A percentile compares a stretch with the other conserved stretches of the same genome.
Evolutionary conservation across 2,797 vertebrate species (phyloP).

Genomic region (Enteromius viviparus): DNA sequence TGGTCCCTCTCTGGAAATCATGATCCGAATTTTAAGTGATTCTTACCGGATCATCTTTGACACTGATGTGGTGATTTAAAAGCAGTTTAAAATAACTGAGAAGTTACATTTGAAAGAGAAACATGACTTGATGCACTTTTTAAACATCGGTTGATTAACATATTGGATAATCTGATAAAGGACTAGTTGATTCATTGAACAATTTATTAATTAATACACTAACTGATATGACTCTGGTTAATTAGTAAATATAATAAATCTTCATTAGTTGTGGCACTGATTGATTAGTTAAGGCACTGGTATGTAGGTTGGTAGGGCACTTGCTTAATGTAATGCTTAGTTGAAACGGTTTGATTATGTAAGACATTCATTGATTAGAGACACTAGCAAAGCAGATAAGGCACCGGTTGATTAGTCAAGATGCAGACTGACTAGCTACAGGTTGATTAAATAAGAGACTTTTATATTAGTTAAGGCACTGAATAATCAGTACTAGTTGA

Average conservation of each 20-base stretch:
- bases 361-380: too few species aligned
- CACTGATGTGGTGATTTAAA: neutral
- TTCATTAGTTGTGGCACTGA: neutral
- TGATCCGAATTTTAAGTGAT: too few species aligned
- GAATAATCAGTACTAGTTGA: too few species aligned
- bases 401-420: neutral
- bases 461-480: neutral
- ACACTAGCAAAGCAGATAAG: neutral
- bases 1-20: too few species aligned
- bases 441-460: neutral
- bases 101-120: neutral
- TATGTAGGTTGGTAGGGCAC: neutral
- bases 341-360: too few species aligned
- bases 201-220: neutral
- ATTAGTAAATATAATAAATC: neutral
- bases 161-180: too few species aligned
- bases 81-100: neutral
- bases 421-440: neutral
- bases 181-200: neutral
- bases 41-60: neutral
- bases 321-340: too few species aligned
- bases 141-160: neutral
- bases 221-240: neutral
- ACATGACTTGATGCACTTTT: neutral
- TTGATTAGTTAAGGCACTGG: neutral